These are phyloP conservation scores for Paralichthys olivaceus DNA, from an alignment of 2,113 vertebrate genomes.

Conservation along the genomic window DNA sequence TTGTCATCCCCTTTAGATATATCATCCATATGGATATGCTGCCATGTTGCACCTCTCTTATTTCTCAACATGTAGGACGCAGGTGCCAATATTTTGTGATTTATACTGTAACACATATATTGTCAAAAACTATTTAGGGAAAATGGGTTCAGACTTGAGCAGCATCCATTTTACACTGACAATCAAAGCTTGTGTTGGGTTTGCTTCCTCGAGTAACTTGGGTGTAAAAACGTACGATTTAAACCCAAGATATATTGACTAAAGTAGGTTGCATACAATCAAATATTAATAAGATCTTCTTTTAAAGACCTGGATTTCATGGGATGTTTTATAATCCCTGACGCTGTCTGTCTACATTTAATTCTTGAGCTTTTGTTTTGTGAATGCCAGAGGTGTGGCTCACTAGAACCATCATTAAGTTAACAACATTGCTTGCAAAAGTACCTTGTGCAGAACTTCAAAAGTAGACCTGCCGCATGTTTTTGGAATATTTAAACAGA, in stretches of 20 bases:
- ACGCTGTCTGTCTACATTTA: too few species aligned
- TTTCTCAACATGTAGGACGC: conserved; percentile 35
- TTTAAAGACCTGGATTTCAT: too few species aligned
- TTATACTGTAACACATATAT: conserved; percentile 31
- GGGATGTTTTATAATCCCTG: too few species aligned
- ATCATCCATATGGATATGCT: conserved; percentile 60
- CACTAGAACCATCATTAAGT: not conserved
- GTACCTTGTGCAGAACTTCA: too few species aligned
- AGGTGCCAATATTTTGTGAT: conserved; percentile 56
- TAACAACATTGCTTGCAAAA: too few species aligned
- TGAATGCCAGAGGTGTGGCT: too few species aligned
- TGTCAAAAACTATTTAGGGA: conserved; percentile 34
- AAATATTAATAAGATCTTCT: too few species aligned
- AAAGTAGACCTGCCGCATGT: too few species aligned
- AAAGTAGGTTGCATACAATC: too few species aligned
- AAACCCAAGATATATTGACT: not conserved
- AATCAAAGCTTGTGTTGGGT: not conserved
- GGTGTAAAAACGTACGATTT: too few species aligned
- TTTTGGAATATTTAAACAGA: too few species aligned
- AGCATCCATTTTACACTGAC: not conserved
- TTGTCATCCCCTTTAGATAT: conserved; percentile 59
- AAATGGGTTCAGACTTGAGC: conserved; percentile 4
- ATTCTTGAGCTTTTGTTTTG: too few species aligned
- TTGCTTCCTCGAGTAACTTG: not conserved
- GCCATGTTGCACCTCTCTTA: conserved; percentile 58